Percentiles rank a stretch among this genome's conserved stretches.
These are phyloP conservation scores for Xestia sexstrigata DNA, from an alignment of 2,888 invertebrate genomes.

Conservation along the genomic window DNA sequence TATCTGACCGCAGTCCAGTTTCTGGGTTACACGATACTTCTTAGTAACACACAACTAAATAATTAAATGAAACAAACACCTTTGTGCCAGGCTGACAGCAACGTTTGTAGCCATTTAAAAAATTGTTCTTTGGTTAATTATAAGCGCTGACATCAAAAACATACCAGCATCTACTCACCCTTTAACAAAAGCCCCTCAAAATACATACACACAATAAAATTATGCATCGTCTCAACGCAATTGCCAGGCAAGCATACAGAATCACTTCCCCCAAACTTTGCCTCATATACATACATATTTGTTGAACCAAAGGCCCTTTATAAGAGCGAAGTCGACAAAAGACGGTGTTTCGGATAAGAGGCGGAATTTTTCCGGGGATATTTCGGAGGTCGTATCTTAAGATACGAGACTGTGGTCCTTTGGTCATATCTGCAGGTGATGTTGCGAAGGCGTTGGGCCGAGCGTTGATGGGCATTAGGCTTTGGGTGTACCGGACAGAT, in stretches of 20 bases:
- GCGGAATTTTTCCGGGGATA: conserved; percentile 42
- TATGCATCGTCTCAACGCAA: conserved; percentile 48
- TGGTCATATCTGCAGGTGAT: conserved; percentile 55
- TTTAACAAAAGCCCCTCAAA: conserved; percentile 21
- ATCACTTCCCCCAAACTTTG: conserved; percentile 39
- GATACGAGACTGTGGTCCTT: conserved; percentile 24
- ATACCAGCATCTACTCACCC: background rate
- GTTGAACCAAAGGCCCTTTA: conserved; percentile 33
- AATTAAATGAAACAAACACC: background rate
- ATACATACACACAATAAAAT: conserved; percentile 49
- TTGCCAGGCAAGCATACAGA: conserved; percentile 49
- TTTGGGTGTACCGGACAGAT: conserved; percentile 22
- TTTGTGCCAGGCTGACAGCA: background rate
- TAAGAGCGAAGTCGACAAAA: conserved; percentile 59
- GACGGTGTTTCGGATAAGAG: conserved; percentile 44
- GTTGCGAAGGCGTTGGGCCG: conserved; percentile 50
- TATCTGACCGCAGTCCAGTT: background rate
- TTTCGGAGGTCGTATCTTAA: conserved; percentile 35
- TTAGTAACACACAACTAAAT: background rate
- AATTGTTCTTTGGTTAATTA: background rate
- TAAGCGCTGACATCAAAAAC: conserved; percentile 8
- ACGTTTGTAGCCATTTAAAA: background rate
- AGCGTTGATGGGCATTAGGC: conserved; percentile 37
- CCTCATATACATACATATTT: conserved; percentile 49
- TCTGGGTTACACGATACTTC: background rate